Evolutionary conservation across 2,113 vertebrate species (phyloP), one percentile per base, ranked within the genome.

Genomic region (Okapia johnstoni): DNA sequence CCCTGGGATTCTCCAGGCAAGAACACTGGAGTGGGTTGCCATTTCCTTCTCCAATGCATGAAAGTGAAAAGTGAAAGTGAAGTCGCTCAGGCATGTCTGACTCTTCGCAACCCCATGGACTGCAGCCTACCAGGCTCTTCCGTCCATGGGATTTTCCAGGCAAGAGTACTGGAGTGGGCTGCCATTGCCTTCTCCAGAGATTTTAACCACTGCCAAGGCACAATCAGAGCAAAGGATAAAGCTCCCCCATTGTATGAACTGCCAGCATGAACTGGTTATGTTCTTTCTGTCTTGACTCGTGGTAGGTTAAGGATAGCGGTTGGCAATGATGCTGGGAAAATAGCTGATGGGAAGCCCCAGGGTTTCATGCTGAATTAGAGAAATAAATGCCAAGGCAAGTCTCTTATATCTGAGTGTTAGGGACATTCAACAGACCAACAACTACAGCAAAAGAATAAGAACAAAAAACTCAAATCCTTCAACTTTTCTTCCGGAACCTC

Each of bases 181-280:
- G 40, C 40, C 40, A 40, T 40, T 40, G 40, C 40, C 40, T 40
- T 40, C 40, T 40, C 40, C 40, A 40, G 40, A 40, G 79, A 55
- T 43, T 46, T 19, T 54, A 26, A 30, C 26, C 14, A 58, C 28
- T 17, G 33, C 4, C 8, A 25, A 23, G 30, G 40, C 30, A 57
- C 16, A 40, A 40, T 40, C 55, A 36, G 26, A 86, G 6, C 21
- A 54, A 33, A 43, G 9, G 11, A 5, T 3, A 77, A 19, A 9
- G 66, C 7, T 46, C 23, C 52, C 43, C 7, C 26, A 8, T 6
- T 0, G 3, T 28, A 21, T 2, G 52, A 19, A 2, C 5, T 19
- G 23, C 26, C 36, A 33, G 60, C 7, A n/a, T 30, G 3, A 25
- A 23, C 7, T 5, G 11, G 43, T 4, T 26, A 17, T 52, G 6